Percentiles rank a stretch among this genome's conserved stretches.
Evolutionary conservation across 2,797 vertebrate genomes (phyloP).

Genomic region (Parotocinclus haroldoi): DNA sequence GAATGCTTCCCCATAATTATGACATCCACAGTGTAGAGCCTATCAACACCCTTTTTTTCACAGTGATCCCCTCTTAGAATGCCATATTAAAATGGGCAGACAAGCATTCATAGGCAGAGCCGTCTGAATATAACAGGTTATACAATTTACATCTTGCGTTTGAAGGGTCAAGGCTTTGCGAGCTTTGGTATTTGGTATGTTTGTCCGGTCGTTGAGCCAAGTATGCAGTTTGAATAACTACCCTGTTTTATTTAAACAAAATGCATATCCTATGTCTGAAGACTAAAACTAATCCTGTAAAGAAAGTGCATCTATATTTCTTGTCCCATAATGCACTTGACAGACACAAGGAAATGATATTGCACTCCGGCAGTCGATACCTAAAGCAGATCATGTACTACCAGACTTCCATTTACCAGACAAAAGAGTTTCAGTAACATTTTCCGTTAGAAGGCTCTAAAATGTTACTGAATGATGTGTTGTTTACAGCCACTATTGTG

Average conservation of each 20-base stretch:
- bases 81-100: constrained; percentile 18
- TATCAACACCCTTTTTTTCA: constrained; percentile 42
- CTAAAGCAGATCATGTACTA: constrained; percentile 9
- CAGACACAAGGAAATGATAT: not conserved
- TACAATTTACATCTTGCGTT: constrained; percentile 1
- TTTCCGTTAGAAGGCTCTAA: no score
- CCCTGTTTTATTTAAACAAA: no score
- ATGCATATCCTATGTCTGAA: no score
- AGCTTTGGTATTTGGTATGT: not conserved
- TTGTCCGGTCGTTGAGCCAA: not conserved
- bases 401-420: not conserved
- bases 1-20: constrained; percentile 73
- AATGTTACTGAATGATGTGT: no score
- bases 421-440: no score
- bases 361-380: constrained; percentile 7
- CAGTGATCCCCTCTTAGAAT: constrained; percentile 27
- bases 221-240: no score
- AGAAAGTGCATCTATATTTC: not conserved
- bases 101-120: constrained; percentile 11
- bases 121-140: constrained; percentile 15
- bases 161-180: constrained; percentile 18
- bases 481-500: no score
- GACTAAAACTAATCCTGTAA: no score
- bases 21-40: constrained; percentile 58
- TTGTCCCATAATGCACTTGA: not conserved